These are phyloP conservation scores for Leptinotarsa texana DNA, from an alignment of 1,140 invertebrate species.

Conservation along the genomic window DNA sequence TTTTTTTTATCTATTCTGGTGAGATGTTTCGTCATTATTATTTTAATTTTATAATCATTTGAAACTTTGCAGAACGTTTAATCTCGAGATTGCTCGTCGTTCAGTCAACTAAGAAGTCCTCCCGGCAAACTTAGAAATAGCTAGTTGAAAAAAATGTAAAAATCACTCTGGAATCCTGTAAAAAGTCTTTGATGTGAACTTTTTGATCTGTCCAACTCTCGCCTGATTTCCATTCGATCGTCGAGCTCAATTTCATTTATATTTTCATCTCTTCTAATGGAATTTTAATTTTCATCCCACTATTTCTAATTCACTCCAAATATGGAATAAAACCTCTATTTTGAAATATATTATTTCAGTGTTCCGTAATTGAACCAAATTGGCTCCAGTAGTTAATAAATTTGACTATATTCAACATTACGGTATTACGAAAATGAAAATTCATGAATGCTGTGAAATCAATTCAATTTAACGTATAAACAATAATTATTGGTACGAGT, in stretches of 20 bases:
- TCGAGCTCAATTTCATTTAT: constrained; percentile 7
- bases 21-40: background rate
- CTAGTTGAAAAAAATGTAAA: background rate
- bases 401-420: background rate
- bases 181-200: constrained; percentile 31
- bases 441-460: background rate
- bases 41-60: constrained; percentile 36
- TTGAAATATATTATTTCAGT: background rate
- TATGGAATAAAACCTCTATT: background rate
- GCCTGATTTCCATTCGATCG: background rate
- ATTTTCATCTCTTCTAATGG: background rate
- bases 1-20: background rate
- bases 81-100: constrained; percentile 31
- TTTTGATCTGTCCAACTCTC: constrained; percentile 9
- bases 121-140: constrained; percentile 25
- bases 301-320: background rate
- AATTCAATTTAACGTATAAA: background rate
- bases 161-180: constrained; percentile 30
- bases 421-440: background rate
- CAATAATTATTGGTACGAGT: background rate
- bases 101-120: constrained; percentile 30
- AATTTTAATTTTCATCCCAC: background rate
- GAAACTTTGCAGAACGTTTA: constrained; percentile 32
- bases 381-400: background rate
- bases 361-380: background rate